Evolutionary conservation across 2,888 invertebrate genomes (phyloP).

Genomic region (Coecobrya sp.): DNA sequence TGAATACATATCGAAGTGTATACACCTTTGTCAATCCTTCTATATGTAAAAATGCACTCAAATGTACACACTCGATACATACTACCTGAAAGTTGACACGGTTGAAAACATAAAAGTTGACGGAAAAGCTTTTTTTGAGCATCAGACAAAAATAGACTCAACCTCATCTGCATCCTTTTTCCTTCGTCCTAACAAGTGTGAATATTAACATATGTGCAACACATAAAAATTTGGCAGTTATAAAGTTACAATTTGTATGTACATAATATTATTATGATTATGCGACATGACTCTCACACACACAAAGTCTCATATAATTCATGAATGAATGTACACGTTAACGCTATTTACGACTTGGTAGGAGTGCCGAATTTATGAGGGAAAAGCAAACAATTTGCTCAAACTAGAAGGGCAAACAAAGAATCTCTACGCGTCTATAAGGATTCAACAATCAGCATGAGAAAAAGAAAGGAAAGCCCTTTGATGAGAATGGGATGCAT

Average conservation of each 20-base stretch:
- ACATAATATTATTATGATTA: conserved; percentile 34
- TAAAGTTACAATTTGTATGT: conserved; percentile 53
- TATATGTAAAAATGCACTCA: neutral
- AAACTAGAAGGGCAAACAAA: conserved; percentile 86
- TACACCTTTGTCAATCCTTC: neutral
- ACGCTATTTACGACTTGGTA: conserved; percentile 18
- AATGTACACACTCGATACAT: too few species aligned
- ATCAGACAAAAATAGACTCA: conserved; percentile 48
- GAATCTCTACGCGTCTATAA: conserved; percentile 60
- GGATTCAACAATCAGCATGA: conserved; percentile 67
- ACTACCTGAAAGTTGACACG: neutral
- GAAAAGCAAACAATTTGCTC: conserved; percentile 86
- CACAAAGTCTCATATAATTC: neutral
- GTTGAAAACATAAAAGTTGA: neutral
- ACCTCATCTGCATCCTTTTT: conserved; percentile 12
- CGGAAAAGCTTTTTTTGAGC: neutral
- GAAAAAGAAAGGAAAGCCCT: neutral
- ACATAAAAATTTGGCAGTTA: conserved; percentile 74
- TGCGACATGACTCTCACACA: neutral
- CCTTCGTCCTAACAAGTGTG: conserved; percentile 69
- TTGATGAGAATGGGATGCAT: neutral
- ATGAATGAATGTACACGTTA: neutral
- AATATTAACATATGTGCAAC: conserved; percentile 75
- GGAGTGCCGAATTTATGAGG: conserved; percentile 84
- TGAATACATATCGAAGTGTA: neutral